These are phyloP conservation scores for Hydrochoerus hydrochaeris DNA, from an alignment of 2,113 vertebrate genomes.

Conservation along the genomic window DNA sequence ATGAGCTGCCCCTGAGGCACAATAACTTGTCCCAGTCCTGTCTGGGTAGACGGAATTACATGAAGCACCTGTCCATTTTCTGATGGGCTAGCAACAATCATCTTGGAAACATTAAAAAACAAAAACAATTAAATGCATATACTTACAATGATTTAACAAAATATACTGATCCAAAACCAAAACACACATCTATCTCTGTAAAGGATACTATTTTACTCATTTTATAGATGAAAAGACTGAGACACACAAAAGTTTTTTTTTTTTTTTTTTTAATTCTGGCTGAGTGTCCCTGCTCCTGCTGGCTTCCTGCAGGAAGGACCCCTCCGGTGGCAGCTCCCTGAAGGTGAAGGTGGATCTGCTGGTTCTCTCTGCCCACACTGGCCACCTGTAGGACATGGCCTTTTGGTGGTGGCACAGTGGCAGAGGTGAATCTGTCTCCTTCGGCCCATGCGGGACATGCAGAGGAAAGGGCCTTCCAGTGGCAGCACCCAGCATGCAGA, in stretches of 20 bases:
- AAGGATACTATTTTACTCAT: not conserved
- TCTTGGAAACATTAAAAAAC: conserved; percentile 82
- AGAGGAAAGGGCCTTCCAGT: no score
- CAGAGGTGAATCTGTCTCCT: no score
- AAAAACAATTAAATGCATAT: conserved; percentile 51
- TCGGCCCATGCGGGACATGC: no score
- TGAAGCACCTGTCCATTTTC: conserved; percentile 88
- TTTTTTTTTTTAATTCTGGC: no score
- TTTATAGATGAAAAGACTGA: conserved; percentile 51
- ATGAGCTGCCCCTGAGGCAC: conserved; percentile 87
- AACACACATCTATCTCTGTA: not conserved
- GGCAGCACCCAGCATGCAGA: no score
- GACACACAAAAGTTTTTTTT: not conserved
- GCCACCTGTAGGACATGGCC: no score
- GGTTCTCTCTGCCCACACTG: no score
- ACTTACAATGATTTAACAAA: conserved; percentile 47
- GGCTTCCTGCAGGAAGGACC: no score
- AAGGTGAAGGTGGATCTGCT: no score
- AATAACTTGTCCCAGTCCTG: conserved; percentile 86
- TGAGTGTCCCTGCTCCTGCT: no score
- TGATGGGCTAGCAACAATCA: conserved; percentile 89
- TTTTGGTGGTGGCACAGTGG: no score
- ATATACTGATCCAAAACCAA: conserved; percentile 48
- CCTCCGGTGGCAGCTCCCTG: no score
- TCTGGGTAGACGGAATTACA: conserved; percentile 88